Base-by-base conservation (phyloP, 2,888 invertebrate genomes). In the Chouioia cunea region DNA sequence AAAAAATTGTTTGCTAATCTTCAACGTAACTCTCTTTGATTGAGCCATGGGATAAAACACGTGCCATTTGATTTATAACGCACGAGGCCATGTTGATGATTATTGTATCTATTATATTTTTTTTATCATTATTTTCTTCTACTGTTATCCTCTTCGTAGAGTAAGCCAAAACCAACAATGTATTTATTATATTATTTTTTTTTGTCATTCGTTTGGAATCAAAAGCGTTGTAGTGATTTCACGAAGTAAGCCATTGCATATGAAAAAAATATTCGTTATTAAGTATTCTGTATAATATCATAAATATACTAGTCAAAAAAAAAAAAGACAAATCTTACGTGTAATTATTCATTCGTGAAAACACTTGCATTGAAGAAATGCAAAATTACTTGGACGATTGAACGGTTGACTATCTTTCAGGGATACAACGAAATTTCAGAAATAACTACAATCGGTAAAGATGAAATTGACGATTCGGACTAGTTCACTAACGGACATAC, bases 261-360 rank as follows among this genome's bases (percentile, higher is more conserved):
- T 73, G 64, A 73, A 66, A 67, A 77, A 77, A 67, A 68, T 73
- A 65, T 60, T 73, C 67, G 27, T 70, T 64, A 44, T 70, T 75
- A 77, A 77, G 75, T 74, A 76, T 80, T 74, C 78, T 81, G 81
- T 82, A 81, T 77, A 65, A 81, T 81, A 82, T 79, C 77, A 79
- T 80, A 81, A 81, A 81, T 81, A 82, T 76, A 81, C 82, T 81
- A 82, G 81, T 81, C 81, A 81, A 79, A 79, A 80, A 76, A 74
- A 54, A n/a, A 63, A 52, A 59, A 20, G 15, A 54, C 36, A 36
- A 10, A 36, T 36, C 36, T 36, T 6, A 12, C 6, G 36, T 36
- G 36, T 36, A 10, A 36, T 36, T 36, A 36, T 36, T 36, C 12
- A 36, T 36, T 12, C 6, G 36, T 1, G 36, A 4, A 10, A 36